Base-by-base conservation (phyloP, 2,797 vertebrate genomes). In the Melanotaenia trifasciata region DNA sequence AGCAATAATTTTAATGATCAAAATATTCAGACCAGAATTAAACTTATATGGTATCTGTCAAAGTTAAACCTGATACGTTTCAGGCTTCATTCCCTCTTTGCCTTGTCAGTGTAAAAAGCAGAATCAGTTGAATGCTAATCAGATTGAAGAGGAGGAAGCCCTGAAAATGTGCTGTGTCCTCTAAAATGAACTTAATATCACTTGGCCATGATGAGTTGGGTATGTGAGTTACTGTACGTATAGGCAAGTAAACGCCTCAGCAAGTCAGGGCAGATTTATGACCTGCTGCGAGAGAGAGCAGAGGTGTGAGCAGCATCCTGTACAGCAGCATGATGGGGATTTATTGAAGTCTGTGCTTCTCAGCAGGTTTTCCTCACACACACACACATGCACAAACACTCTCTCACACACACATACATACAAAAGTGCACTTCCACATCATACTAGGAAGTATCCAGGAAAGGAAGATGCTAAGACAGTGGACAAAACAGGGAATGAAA, bases 81-180 rank as follows among this genome's bases (percentile, higher is more conserved):
- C 74, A 70, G 36, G 74, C 74, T 74, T 78, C 54, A 71, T 78
- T 47, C 51, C 75, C 24, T 60, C 59, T 50, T 59, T 58, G 62
- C 20, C 40, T 70, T 51, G 70, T 22, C 20, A 1, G 61, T 63
- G 67, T 72, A 78, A 80, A 89, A 72, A 89, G 83, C 84, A 84
- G 73, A 89, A 84, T 89, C 74, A 81, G 76, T 84, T 57, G 89
- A 91, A 84, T 86, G 77, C 65, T 87, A 86, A 93, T 90, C 74
- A 43, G 72, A 56, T 26, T 53, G 57, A 87, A 65, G 76, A 67
- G 66, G 61, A 72, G 57, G 76, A 73, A 70, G 74, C 53, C 28
- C 30, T 18, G 57, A 7, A 79, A 89, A 89, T 83, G 43, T 87
- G 87, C 87, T 84, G 85, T 79, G 83, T 88, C 86, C 89, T 92